Evolutionary conservation across 2,113 vertebrate genomes (phyloP), one percentile per base, ranked within the genome.

Genomic region (Oenanthe melanoleuca): DNA sequence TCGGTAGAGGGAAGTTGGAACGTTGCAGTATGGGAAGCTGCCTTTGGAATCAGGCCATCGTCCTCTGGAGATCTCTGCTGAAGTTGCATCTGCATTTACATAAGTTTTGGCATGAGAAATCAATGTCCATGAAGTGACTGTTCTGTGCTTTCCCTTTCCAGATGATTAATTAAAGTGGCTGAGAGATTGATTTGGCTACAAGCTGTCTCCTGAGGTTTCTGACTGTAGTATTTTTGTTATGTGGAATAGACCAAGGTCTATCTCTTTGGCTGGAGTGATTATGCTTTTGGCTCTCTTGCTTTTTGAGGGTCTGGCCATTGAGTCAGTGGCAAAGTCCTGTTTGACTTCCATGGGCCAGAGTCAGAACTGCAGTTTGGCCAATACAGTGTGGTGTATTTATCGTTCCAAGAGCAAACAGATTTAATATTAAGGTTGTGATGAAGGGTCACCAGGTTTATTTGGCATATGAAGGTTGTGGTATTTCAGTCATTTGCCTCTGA

Each of bases 31-130:
- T 83, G 83, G 72, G 72, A 90, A 92, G 72, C 91, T 86, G 80
- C 72, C 3, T 84, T 95, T 96, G 94, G 95, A 94, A 86, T 65
- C 47, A 52, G 75, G 88, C 88, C 83, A 78, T 59, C 42, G 40
- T 83, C 72, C 59, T 85, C 66, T 83, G 53, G 90, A 90, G 86
- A 82, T 72, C 80, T 92, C 55, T 90, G 72, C 92, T 83, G 72
- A 88, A 94, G 82, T 60, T 97, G 75, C 60, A 86, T 88, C 71
- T 94, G 86, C 34, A 93, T 97, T 89, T 95, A 52, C 81, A 49
- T 94, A 92, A 88, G 47, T 74, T 95, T 88, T 97, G 95, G 92
- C 91, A 60, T 37, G 67, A 78, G 44, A 92, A 90, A 47, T 33
- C 70, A 33, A 77, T 60, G 75, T 86, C 80, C 52, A 10, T 56